Conservation (phyloP, 1,140 invertebrate genomes). For the Drosophila bocqueti region DNA sequence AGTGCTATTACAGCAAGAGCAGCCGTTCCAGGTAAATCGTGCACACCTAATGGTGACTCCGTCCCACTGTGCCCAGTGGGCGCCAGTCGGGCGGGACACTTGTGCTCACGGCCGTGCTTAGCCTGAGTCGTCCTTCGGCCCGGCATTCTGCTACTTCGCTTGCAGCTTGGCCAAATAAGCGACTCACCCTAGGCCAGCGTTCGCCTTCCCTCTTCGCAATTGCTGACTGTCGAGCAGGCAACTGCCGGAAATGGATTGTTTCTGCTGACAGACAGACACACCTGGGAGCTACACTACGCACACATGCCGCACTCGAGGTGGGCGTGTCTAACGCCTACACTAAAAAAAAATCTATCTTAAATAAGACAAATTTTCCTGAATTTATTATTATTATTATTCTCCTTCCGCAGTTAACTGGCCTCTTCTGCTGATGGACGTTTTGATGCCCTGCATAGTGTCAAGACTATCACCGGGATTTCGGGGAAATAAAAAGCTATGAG, state of each 20-base stretch:
- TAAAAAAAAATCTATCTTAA: too few relatives aligned
- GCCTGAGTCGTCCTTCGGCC: conserved; percentile 4
- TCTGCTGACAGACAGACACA: conserved; percentile 25
- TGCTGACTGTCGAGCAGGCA: conserved; percentile 6
- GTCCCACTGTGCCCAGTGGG: conserved; percentile 17
- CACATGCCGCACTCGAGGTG: conserved; percentile 11
- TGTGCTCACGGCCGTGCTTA: conserved; percentile 30
- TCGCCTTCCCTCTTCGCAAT: neutral
- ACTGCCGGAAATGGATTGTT: conserved; percentile 45
- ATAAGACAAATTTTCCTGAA: too few relatives aligned
- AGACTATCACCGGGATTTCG: neutral
- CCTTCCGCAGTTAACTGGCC: neutral
- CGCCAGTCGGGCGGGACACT: conserved; percentile 20
- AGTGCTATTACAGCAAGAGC: conserved; percentile 8
- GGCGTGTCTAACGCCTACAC: conserved; percentile 11
- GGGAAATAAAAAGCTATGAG: neutral
- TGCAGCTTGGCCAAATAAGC: conserved; percentile 18
- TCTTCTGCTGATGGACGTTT: neutral
- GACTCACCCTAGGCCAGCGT: neutral
- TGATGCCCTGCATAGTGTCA: neutral
- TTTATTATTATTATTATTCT: too few relatives aligned
- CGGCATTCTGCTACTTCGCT: conserved; percentile 12
- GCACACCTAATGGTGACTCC: conserved; percentile 3
- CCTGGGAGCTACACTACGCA: conserved; percentile 27
- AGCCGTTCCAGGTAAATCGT: neutral